Base-by-base conservation (phyloP, 2,888 invertebrate species). In the Micropterix aruncella region DNA sequence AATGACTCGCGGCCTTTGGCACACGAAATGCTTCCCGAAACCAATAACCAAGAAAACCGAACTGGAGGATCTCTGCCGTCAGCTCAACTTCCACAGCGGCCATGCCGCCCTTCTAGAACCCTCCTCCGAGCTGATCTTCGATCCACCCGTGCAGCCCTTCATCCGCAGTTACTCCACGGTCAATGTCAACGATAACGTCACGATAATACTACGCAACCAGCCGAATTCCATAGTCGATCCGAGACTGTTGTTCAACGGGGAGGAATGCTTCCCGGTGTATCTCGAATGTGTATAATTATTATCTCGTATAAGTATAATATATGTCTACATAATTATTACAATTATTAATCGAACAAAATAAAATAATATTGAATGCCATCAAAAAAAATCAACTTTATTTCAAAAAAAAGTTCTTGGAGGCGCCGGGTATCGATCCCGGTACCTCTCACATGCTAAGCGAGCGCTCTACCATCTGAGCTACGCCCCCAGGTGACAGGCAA, bases 1-100 rank as follows among this genome's bases (percentile, higher is more conserved):
- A 3, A 73, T 76, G 40, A 71, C 75, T 0, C 78, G 76, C 49
- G 86, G 86, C 12, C 64, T 81, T 5, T 83, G 85, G 83, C 77
- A 80, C 51, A 70, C 80, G 1, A 80, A 80, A 55, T 86, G 86
- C 55, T 82, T 77, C 51, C 59, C 74, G 12, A 68, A 68, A 41
- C 57, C 60, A 38, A 63, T 62, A 5, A 67, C 73, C 45, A 74
- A 77, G 1, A 74, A 68, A 40, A 57, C 61, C 0, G 67, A 76
- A 43, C 58, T 77, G 2, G 75, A 77, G 52, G 61, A 67, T 12
- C 74, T 83, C 48, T 86, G 86, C 57, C 57, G 62, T 19, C 65
- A 73, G 47, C 57, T 83, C 12, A 81, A 81, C 5, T 83, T 75
- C 53, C 57, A 63, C 48, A 69, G 73, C 16, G 75, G 73, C 5